These are phyloP conservation scores for Protonibea diacanthus DNA, from an alignment of 2,797 vertebrate species.

Conservation along the genomic window DNA sequence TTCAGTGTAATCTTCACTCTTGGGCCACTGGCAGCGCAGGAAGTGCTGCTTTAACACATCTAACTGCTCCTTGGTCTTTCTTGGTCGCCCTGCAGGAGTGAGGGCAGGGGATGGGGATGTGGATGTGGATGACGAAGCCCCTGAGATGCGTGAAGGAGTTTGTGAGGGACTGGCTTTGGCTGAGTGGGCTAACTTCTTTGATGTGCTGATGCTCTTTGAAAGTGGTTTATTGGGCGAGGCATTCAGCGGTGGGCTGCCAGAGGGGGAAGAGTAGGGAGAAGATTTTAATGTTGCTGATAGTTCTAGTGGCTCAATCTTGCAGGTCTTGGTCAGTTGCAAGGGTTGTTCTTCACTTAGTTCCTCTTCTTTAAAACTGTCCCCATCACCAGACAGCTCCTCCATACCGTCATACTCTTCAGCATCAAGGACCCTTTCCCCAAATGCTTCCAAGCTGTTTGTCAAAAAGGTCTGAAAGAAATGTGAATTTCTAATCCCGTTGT, in stretches of 20 bases:
- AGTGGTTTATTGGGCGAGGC: slow-evolving; percentile 72
- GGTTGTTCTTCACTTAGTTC: slow-evolving; percentile 79
- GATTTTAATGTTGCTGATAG: slow-evolving; percentile 47
- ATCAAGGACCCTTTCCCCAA: slow-evolving; percentile 78
- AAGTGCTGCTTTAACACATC: slow-evolving; percentile 92
- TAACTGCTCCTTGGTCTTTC: slow-evolving; percentile 94
- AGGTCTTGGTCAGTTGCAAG: slow-evolving; percentile 77
- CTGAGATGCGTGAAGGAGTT: slow-evolving; percentile 58
- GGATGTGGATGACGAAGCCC: slow-evolving; percentile 77
- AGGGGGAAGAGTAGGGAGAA: slow-evolving; percentile 74
- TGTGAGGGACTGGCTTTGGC: slow-evolving; percentile 67
- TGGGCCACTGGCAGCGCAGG: slow-evolving; percentile 91
- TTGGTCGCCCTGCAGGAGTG: slow-evolving; percentile 85
- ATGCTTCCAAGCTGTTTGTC: slow-evolving; percentile 83
- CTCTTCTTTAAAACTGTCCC: slow-evolving; percentile 72
- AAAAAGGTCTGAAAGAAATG: slow-evolving; percentile 87
- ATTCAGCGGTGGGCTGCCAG: slow-evolving; percentile 71
- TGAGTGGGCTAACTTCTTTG: slow-evolving; percentile 72
- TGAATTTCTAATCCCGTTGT: slow-evolving; percentile 74
- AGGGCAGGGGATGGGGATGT: slow-evolving; percentile 79
- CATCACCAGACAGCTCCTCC: slow-evolving; percentile 76
- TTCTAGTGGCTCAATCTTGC: slow-evolving; percentile 68
- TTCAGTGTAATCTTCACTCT: slow-evolving; percentile 90
- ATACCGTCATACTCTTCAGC: slow-evolving; percentile 57
- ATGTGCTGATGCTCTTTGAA: slow-evolving; percentile 75